Evolutionary conservation across 2,888 invertebrate genomes (phyloP), one percentile per base, ranked within the genome.

Genomic region (Drosophila birchii): DNA sequence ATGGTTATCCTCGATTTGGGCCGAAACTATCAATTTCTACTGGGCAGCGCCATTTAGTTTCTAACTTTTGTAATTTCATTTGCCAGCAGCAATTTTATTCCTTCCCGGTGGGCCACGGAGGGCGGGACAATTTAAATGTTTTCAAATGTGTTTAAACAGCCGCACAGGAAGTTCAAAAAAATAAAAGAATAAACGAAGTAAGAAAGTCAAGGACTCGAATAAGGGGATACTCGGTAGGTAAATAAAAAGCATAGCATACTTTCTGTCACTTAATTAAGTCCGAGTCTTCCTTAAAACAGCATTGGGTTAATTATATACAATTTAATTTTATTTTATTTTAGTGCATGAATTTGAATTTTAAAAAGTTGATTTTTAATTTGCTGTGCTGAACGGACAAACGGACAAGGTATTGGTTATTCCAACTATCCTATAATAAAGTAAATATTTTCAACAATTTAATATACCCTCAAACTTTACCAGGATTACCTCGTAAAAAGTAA

Each of bases 1-100:
- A 14, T 67, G 51, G 68, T 49, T 58, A 59, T 72, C 36, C 29
- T 45, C 57, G 20, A 59, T 51, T 66, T 44, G 29, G 43, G 29
- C n/a, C 36, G 26, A 71, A 71, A 68, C 68, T 68, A 68, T 68
- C 68, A 68, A 57, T 58, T 68, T 57, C 41, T 41, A 9, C 23
- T 16, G 45, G 8, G 47, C 34, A 43, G 32, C 23, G 41, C 34
- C 16, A 36, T 51, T 29, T 43, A 20, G 38, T 26, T 34, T 14
- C 51, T 36, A 66, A 67, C 51, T 68, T 68, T 18, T 43, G 68
- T 68, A 57, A 71, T 68, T 71, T 43, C 41, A 57, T 71, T 71
- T 41, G 34, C n/a, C n/a, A n/a, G 36, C 47, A 49, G 64, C 71
- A 68, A 71, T 68, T 71, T 39, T 23, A 70, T 68, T 71, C 26